Conservation (phyloP, 2,888 invertebrate genomes). For the Autographa gamma region DNA sequence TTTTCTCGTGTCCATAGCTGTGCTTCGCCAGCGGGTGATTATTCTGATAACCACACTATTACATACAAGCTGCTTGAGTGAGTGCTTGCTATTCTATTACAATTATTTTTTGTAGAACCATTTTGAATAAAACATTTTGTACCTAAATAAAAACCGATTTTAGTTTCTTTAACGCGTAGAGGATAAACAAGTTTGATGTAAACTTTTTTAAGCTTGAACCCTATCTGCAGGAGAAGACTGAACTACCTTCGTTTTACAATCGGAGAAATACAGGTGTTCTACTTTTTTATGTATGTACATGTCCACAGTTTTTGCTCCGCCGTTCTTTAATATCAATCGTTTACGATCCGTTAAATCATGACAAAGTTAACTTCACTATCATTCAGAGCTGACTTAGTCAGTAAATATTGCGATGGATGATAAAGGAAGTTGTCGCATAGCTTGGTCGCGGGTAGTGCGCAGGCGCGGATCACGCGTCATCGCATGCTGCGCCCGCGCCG, state of each 20-base stretch:
- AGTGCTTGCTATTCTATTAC: background rate
- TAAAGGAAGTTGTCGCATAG: slow-evolving; percentile 33
- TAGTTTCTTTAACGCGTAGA: too few relatives aligned
- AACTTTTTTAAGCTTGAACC: too few relatives aligned
- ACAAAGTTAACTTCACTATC: background rate
- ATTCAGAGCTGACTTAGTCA: slow-evolving; percentile 25
- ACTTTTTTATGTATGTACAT: too few relatives aligned
- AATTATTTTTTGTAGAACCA: background rate
- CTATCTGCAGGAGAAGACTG: too few relatives aligned
- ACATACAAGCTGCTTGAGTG: slow-evolving; percentile 1
- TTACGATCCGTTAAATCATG: too few relatives aligned
- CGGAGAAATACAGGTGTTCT: too few relatives aligned
- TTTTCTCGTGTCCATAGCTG: slow-evolving; percentile 23
- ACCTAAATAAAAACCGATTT: too few relatives aligned
- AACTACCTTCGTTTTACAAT: too few relatives aligned
- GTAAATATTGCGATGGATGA: slow-evolving; percentile 20
- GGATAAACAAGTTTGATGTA: too few relatives aligned
- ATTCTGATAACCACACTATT: slow-evolving; percentile 13
- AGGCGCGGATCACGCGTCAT: slow-evolving; percentile 8
- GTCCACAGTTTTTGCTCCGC: too few relatives aligned
- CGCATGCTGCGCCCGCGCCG: slow-evolving; percentile 36
- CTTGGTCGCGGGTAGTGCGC: slow-evolving; percentile 9
- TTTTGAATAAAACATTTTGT: background rate
- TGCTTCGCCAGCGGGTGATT: background rate
- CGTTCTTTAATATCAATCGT: too few relatives aligned